Percentiles rank a stretch among this genome's conserved stretches.
Evolutionary conservation across 2,797 vertebrate species (phyloP).

Genomic region (Clarias laeviceps): DNA sequence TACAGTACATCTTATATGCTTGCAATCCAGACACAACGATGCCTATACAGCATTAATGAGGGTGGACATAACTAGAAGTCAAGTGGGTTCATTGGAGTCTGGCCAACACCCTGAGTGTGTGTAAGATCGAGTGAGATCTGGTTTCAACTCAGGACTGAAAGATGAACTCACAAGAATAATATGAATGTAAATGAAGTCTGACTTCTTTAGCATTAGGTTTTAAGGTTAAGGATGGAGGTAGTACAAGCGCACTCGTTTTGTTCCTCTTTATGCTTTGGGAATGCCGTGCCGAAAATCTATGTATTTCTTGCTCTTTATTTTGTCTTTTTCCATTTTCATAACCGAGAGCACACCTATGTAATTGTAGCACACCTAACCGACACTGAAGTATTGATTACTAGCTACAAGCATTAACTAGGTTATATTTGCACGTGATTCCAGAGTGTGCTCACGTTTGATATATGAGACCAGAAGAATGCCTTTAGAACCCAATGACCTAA

Average conservation of each 20-base stretch:
- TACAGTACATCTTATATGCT: not conserved
- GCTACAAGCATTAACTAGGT: not conserved
- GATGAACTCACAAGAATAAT: not conserved
- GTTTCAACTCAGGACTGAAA: conserved; percentile 4
- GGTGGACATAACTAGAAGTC: conserved; percentile 10
- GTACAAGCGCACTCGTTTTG: not conserved
- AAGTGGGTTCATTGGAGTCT: not conserved
- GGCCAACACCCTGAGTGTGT: not conserved
- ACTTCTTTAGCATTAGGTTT: not conserved
- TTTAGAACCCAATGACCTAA: not conserved
- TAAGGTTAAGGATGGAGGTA: not conserved
- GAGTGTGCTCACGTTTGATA: not conserved
- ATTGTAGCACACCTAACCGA: not conserved
- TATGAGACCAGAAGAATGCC: not conserved
- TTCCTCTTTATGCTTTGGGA: not conserved
- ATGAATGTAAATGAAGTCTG: conserved; percentile 6
- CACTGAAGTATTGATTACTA: not conserved
- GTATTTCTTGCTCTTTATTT: not conserved
- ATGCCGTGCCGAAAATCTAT: not conserved
- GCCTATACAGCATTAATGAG: not conserved
- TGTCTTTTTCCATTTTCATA: not conserved
- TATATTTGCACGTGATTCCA: conserved; percentile 7
- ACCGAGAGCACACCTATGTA: not conserved
- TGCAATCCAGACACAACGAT: not conserved
- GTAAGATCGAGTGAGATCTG: not conserved